These are phyloP conservation scores for Dendropsophus ebraccatus DNA, from an alignment of 2,113 vertebrate species.

Conservation along the genomic window DNA sequence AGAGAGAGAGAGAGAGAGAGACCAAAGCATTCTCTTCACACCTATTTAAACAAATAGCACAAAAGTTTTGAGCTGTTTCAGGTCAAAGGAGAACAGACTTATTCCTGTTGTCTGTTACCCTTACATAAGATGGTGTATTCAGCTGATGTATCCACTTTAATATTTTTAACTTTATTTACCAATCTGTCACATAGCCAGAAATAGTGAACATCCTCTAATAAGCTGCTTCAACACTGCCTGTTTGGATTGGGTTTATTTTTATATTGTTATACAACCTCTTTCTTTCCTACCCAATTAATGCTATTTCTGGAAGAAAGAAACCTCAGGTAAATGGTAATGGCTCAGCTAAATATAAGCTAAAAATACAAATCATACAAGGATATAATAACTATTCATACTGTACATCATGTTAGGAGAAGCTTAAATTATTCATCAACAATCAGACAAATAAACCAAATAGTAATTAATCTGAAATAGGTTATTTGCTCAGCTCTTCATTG, in stretches of 20 bases:
- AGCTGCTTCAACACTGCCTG: background rate
- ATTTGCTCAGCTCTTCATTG: background rate
- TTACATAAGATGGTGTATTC: background rate
- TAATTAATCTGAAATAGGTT: background rate
- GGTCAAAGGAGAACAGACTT: background rate
- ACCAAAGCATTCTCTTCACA: too few relatives aligned
- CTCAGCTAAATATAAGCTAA: background rate
- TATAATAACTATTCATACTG: background rate
- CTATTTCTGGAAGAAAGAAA: background rate
- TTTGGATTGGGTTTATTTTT: conserved; percentile 17
- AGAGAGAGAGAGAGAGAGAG: too few relatives aligned
- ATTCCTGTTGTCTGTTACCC: background rate
- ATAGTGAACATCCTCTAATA: background rate
- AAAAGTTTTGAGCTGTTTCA: background rate
- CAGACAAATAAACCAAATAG: background rate
- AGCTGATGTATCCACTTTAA: background rate
- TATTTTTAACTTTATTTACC: background rate
- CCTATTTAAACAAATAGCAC: too few relatives aligned
- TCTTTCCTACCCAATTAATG: conserved; percentile 4
- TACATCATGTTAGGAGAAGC: background rate
- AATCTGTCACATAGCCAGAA: background rate
- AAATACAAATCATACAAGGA: background rate
- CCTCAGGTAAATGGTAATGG: background rate
- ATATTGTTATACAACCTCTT: conserved; percentile 7
- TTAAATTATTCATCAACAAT: background rate